phyloP scores from a whole-genome alignment of 2,888 invertebrate genomes.

The Melanchra persicariae region DNA sequence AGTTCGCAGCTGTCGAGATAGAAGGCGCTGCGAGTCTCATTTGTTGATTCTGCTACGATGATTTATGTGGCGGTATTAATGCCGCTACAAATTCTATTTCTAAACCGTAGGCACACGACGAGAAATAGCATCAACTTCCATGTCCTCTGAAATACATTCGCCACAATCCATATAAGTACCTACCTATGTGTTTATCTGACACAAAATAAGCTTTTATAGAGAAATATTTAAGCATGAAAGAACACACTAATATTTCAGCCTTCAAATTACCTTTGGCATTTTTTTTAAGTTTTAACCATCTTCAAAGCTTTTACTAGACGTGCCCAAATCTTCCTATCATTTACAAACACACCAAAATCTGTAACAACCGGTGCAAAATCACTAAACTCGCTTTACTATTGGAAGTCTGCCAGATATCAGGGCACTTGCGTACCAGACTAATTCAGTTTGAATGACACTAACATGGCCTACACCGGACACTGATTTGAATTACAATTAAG shows the following conservation, averaged over 20 bases:
- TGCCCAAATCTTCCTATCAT: not conserved
- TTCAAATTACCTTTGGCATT: too few relatives aligned
- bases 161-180: not conserved
- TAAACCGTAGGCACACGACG: not conserved
- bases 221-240: too few relatives aligned
- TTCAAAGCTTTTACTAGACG: too few relatives aligned
- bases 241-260: too few relatives aligned
- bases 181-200: not conserved
- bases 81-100: conserved; percentile 6
- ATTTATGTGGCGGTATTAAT: too few relatives aligned
- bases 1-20: too few relatives aligned
- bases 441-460: conserved; percentile 70
- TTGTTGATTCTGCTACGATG: too few relatives aligned
- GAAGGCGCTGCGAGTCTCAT: too few relatives aligned
- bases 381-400: conserved; percentile 38
- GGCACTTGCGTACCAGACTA: conserved; percentile 58
- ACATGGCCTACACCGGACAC: conserved; percentile 65
- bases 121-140: not conserved
- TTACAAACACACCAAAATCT: not conserved
- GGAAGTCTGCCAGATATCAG: conserved; percentile 65
- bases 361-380: not conserved
- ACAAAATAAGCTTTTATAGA: not conserved
- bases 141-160: not conserved
- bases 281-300: too few relatives aligned
- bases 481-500: conserved; percentile 71